phyloP scores from a whole-genome alignment of 2,888 invertebrate species.

The Cephus sareptanus region DNA sequence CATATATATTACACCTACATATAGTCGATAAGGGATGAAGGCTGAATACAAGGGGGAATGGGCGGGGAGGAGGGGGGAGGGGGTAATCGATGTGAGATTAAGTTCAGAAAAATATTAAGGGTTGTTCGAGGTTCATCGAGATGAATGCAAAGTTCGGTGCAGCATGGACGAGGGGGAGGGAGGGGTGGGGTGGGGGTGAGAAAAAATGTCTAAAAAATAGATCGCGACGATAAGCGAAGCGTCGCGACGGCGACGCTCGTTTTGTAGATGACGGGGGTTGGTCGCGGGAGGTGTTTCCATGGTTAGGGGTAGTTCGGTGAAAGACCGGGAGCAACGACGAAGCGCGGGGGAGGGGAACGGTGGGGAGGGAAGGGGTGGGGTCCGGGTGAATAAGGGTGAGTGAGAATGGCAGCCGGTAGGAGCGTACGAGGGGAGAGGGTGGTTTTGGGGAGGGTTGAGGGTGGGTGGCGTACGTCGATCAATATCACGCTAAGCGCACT shows the following conservation, averaged over 20 bases:
- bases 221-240: too few species aligned
- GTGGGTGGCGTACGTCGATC: constrained; percentile 49
- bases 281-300: too few species aligned
- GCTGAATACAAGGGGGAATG: too few species aligned
- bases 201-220: background rate
- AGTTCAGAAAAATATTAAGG: too few species aligned
- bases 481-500: constrained; percentile 59
- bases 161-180: background rate
- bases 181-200: background rate
- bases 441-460: constrained; percentile 29
- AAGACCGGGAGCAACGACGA: background rate
- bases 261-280: too few species aligned
- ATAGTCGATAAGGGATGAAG: too few species aligned
- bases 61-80: too few species aligned
- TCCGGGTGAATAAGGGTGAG: background rate
- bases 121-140: too few species aligned
- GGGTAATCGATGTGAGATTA: too few species aligned
- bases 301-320: background rate
- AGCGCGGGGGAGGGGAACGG: constrained; percentile 11
- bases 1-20: too few species aligned
- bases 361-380: constrained; percentile 8
- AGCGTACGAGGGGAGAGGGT: constrained; percentile 4
- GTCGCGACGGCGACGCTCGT: too few species aligned
- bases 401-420: background rate
- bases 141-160: too few species aligned